Percentiles rank a stretch among this genome's conserved stretches.
Conservation (phyloP, 2,797 vertebrate genomes). For the Pagetopsis macropterus region DNA sequence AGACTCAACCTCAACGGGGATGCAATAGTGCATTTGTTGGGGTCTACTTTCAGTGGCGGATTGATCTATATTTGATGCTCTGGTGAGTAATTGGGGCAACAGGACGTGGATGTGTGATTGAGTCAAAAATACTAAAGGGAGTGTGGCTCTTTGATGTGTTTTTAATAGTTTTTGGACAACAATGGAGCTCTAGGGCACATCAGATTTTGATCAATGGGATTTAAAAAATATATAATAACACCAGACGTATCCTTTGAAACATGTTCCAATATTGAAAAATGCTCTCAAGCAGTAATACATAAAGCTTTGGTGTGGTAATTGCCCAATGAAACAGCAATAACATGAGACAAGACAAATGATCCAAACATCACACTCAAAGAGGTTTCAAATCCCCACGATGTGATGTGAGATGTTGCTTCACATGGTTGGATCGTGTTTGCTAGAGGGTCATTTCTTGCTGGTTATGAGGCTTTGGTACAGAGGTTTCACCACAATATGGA, state of each 20-base stretch:
- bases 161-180: too few relatives aligned
- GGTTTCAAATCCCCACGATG: constrained; percentile 21
- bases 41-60: constrained; percentile 14
- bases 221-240: not conserved
- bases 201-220: not conserved
- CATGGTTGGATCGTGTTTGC: constrained; percentile 12
- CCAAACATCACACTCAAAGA: constrained; percentile 23
- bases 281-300: not conserved
- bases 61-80: not conserved
- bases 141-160: too few relatives aligned
- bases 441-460: constrained; percentile 83
- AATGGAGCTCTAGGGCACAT: too few relatives aligned
- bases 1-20: not conserved
- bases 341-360: constrained; percentile 8
- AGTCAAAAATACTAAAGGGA: too few relatives aligned
- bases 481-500: constrained; percentile 93
- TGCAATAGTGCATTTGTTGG: not conserved
- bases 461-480: constrained; percentile 92
- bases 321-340: constrained; percentile 5
- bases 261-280: not conserved
- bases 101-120: too few relatives aligned
- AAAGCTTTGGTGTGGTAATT: constrained; percentile 12
- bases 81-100: not conserved
- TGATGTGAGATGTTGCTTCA: constrained; percentile 36
- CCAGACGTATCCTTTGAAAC: not conserved